Conservation (phyloP, 2,797 vertebrate species). For the Bradypus variegatus region DNA sequence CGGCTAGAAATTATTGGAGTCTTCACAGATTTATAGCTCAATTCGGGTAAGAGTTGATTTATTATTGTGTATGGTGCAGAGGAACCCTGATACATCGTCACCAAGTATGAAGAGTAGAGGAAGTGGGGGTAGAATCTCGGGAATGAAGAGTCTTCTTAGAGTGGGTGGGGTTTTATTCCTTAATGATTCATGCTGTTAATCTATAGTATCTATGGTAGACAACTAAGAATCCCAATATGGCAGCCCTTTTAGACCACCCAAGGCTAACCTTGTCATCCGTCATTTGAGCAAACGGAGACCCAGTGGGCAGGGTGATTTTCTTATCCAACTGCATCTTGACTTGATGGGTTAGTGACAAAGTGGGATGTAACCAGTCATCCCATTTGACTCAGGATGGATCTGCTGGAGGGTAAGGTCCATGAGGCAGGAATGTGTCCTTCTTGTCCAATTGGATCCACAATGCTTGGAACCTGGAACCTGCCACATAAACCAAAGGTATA, state of each 20-base stretch:
- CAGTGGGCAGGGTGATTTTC: not conserved
- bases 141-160: not conserved
- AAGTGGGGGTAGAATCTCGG: not conserved
- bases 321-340: not conserved
- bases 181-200: not conserved
- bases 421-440: not conserved
- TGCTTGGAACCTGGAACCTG: not conserved
- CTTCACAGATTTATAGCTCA: slow-evolving; percentile 73
- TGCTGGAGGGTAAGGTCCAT: too few relatives aligned
- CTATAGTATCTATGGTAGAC: not conserved
- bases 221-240: rapidly evolving
- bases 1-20: slow-evolving; percentile 73
- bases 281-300: not conserved
- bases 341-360: not conserved
- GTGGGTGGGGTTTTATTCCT: not conserved
- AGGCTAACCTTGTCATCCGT: not conserved
- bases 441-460: not conserved
- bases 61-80: slow-evolving; percentile 60
- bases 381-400: not conserved
- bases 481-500: not conserved
- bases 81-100: slow-evolving; percentile 49
- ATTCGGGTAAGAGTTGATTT: slow-evolving; percentile 73
- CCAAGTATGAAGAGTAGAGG: slow-evolving; percentile 1
- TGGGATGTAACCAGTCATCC: not conserved
- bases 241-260: not conserved